A percentile compares a stretch with the other conserved stretches of the same genome.
phyloP scores from a whole-genome alignment of 2,888 invertebrate genomes.

The Rambutsinella grinnellia region DNA sequence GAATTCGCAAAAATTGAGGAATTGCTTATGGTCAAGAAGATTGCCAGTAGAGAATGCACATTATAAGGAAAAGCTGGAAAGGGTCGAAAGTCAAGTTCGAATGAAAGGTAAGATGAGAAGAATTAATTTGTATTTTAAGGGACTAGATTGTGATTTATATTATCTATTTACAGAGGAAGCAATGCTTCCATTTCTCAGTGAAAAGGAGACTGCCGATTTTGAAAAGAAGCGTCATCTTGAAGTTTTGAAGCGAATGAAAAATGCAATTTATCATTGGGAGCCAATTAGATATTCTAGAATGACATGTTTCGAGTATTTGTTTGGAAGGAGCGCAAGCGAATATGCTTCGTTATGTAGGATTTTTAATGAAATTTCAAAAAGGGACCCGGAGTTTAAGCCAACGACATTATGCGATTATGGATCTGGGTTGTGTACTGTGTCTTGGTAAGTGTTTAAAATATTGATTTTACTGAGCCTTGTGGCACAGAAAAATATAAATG shows the following conservation, averaged over 20 bases:
- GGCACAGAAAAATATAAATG: background rate
- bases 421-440: slow-evolving; percentile 88
- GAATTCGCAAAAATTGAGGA: slow-evolving; percentile 73
- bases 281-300: slow-evolving; percentile 79
- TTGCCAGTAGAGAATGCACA: slow-evolving; percentile 77
- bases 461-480: background rate
- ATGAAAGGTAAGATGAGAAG: slow-evolving; percentile 66
- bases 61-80: slow-evolving; percentile 70
- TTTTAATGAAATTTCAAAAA: slow-evolving; percentile 79
- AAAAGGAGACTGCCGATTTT: slow-evolving; percentile 67
- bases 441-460: slow-evolving; percentile 75
- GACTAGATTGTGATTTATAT: background rate
- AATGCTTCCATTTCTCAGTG: slow-evolving; percentile 59
- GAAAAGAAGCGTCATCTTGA: slow-evolving; percentile 73
- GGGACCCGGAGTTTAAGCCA: slow-evolving; percentile 80
- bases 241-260: slow-evolving; percentile 74
- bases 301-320: slow-evolving; percentile 79
- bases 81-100: slow-evolving; percentile 69
- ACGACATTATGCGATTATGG: slow-evolving; percentile 90
- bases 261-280: slow-evolving; percentile 80
- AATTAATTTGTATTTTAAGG: background rate
- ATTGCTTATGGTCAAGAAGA: slow-evolving; percentile 76
- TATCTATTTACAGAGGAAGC: slow-evolving; percentile 57
- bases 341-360: slow-evolving; percentile 80
- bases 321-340: slow-evolving; percentile 80